Percentiles rank a stretch among this genome's conserved stretches.
Conservation (phyloP, 2,797 vertebrate species). For the Sebastes paucispinis region DNA sequence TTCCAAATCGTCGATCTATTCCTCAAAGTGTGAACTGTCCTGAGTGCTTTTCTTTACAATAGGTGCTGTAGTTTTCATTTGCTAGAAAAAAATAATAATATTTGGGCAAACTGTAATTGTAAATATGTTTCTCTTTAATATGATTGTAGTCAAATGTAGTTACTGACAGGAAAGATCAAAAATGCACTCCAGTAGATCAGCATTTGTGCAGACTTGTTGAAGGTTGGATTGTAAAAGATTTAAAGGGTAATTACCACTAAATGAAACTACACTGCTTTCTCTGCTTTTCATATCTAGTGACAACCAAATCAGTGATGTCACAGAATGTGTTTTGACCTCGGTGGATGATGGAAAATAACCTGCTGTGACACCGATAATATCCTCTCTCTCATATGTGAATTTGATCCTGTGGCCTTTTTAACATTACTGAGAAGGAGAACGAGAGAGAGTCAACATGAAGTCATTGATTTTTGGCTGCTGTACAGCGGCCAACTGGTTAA, state of each 20-base stretch:
- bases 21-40: neutral
- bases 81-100: neutral
- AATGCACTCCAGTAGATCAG: neutral
- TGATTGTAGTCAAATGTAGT: neutral
- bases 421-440: neutral
- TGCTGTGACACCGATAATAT: neutral
- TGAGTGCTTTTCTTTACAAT: neutral
- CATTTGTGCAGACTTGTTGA: neutral
- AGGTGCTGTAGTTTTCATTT: no score
- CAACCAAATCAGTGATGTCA: neutral
- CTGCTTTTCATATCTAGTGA: neutral
- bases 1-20: neutral
- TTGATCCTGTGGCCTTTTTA: neutral
- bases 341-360: neutral
- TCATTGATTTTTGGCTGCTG: constrained; percentile 35
- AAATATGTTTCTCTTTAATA: neutral
- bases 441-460: neutral
- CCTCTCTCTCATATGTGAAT: neutral
- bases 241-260: neutral
- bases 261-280: neutral
- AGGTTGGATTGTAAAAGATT: neutral
- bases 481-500: neutral
- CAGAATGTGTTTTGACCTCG: neutral
- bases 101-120: neutral
- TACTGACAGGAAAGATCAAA: neutral